Evolutionary conservation across 2,797 vertebrate species (phyloP).

Genomic region (Mormyrus hasselquistii): DNA sequence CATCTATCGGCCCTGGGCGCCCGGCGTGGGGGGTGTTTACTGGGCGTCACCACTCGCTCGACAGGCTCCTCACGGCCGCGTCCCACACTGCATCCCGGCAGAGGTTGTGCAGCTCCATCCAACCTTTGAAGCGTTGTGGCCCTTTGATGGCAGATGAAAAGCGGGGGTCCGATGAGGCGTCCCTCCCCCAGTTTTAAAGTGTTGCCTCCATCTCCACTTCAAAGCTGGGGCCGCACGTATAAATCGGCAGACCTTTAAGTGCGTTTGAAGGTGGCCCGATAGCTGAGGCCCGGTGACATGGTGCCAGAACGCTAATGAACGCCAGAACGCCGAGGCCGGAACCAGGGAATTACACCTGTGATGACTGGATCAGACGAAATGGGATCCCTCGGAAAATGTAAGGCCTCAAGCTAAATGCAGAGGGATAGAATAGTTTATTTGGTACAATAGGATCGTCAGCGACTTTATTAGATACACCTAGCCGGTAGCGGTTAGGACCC

Average conservation of each 20-base stretch:
- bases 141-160: constrained; percentile 15
- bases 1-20: no score
- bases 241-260: neutral
- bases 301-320: neutral
- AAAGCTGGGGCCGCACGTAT: neutral
- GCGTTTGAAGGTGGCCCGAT: neutral
- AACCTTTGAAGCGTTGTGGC: neutral
- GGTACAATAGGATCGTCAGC: neutral
- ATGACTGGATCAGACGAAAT: neutral
- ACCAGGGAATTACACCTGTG: neutral
- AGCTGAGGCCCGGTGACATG: neutral
- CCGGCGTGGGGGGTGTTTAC: neutral
- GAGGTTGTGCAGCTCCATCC: neutral
- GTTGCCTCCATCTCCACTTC: neutral
- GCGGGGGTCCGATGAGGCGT: neutral
- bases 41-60: no score
- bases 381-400: neutral
- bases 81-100: neutral
- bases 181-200: neutral
- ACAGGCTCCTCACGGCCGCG: neutral
- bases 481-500: neutral
- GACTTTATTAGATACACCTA: neutral
- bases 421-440: neutral
- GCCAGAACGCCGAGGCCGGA: neutral
- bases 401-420: neutral